phyloP scores from a whole-genome alignment of 1,140 invertebrate genomes.

The Planococcus citri region DNA sequence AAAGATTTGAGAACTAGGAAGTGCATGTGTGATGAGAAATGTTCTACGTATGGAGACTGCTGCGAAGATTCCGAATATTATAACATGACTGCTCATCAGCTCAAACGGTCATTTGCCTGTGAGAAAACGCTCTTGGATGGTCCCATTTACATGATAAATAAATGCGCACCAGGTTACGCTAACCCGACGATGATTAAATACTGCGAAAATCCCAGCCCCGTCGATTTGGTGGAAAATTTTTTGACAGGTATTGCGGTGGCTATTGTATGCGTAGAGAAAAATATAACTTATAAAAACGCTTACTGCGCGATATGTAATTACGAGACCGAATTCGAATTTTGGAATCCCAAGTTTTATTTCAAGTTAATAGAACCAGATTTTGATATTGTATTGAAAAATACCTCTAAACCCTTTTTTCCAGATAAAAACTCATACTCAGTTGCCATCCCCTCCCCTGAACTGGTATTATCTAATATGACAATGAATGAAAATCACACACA shows the following conservation, averaged over 20 bases:
- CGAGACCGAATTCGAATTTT: slow-evolving; percentile 26
- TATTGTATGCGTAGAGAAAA: slow-evolving; percentile 31
- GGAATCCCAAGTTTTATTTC: not conserved
- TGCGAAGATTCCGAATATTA: slow-evolving; percentile 15
- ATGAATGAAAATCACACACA: no score
- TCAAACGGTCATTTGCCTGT: no score
- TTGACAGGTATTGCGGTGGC: slow-evolving; percentile 33
- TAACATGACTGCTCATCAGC: not conserved
- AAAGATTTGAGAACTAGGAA: not conserved
- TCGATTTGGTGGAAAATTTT: not conserved
- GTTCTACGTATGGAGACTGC: slow-evolving; percentile 21
- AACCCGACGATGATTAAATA: not conserved
- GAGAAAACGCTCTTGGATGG: not conserved
- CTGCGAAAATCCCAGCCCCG: not conserved
- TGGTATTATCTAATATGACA: no score
- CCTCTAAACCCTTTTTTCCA: no score
- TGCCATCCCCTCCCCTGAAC: no score
- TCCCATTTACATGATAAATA: not conserved
- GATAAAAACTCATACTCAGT: no score
- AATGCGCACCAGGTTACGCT: not conserved
- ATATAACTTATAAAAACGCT: slow-evolving; percentile 42
- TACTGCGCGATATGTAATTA: slow-evolving; percentile 44
- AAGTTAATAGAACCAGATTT: not conserved
- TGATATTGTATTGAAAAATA: no score
- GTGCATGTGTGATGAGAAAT: not conserved